Base-by-base conservation (phyloP, 2,888 invertebrate genomes). In the Lissocephala sabroskyi region DNA sequence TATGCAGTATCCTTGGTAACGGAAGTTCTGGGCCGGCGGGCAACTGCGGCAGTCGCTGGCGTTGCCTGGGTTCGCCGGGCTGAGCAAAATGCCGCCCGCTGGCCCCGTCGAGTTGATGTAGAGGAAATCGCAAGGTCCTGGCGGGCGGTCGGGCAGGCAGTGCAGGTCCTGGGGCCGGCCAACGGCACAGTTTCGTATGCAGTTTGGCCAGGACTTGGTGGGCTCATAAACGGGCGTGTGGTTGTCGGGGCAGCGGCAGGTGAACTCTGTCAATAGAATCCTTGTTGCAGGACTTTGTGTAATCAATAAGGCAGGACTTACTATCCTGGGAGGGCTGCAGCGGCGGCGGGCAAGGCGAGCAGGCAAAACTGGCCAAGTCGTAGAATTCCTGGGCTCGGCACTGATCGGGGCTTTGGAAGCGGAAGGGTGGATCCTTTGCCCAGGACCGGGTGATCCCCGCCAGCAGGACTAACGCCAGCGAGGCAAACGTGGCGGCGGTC, bases 361-460 rank as follows among this genome's bases (percentile, higher is more conserved):
- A 88, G 37, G 84, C 82, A 49, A 88, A 85, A 19, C 80, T 79
- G 61, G 85, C 81, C 32, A 85, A 61, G 77, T 87, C 85, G 52
- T 87, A 88, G 68, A 85, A 86, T 67, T 87, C 86, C 55, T 83
- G 82, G 48, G 60, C 64, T 30, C 78, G 81, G 66, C 88, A 88
- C 53, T 81, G 52, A 47, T 55, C 53, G 3, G 65, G 56, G 40
- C 65, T 53, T 23, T 63, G 65, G 46, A 71, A 79, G 0, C 62
- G 56, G 55, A 79, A 81, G 30, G 71, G 14, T 37, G 43, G 35
- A 13, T n/a, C 30, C 13, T 18, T 28, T 30, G 33, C 16, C 5
- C 11, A 1, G 11, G n/a, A 10, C 3, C 16, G 13, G 2, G 9
- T 35, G 17, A 5, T 35, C 35, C 35, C 4, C n/a, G 47, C 41